A percentile compares a stretch with the other conserved stretches of the same genome.
Conservation (phyloP, 2,888 invertebrate genomes). For the Psylliodes chrysocephalus region DNA sequence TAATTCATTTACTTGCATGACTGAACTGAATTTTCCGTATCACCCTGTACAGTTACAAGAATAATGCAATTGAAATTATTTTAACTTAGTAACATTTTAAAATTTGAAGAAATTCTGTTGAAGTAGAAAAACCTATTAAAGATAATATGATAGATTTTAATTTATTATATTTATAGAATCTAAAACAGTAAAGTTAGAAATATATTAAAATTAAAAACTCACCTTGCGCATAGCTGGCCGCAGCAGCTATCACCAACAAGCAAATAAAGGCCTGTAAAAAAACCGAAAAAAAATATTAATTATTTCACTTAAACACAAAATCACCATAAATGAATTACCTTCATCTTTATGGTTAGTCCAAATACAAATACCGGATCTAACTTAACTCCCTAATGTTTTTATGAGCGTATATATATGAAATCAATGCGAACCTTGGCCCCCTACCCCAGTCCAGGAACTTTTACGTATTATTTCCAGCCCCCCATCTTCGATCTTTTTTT, state of each 20-base stretch:
- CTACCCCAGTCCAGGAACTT: constrained; percentile 26
- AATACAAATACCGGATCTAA: constrained; percentile 23
- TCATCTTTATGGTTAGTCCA: constrained; percentile 27
- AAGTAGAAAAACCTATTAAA: no score
- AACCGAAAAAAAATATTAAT: constrained; percentile 38
- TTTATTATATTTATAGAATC: no score
- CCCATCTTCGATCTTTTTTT: constrained; percentile 31
- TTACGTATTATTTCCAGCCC: constrained; percentile 30
- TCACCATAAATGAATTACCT: constrained; percentile 16
- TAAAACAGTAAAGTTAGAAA: no score
- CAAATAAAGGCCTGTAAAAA: constrained; percentile 54
- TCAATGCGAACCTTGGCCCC: constrained; percentile 31
- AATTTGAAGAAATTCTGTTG: no score
- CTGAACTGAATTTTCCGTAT: no score
- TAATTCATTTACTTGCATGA: no score
- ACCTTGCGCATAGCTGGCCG: constrained; percentile 47
- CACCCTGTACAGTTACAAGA: no score
- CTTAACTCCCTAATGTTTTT: constrained; percentile 15
- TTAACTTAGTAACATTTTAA: no score
- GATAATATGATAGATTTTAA: no score
- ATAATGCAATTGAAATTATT: no score
- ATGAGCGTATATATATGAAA: constrained; percentile 25
- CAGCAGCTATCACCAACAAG: constrained; percentile 51
- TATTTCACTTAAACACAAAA: constrained; percentile 12
- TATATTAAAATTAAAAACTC: no score